These are phyloP conservation scores for Aphelenchoides besseyi DNA, from an alignment of 1,140 invertebrate species.

Conservation along the genomic window DNA sequence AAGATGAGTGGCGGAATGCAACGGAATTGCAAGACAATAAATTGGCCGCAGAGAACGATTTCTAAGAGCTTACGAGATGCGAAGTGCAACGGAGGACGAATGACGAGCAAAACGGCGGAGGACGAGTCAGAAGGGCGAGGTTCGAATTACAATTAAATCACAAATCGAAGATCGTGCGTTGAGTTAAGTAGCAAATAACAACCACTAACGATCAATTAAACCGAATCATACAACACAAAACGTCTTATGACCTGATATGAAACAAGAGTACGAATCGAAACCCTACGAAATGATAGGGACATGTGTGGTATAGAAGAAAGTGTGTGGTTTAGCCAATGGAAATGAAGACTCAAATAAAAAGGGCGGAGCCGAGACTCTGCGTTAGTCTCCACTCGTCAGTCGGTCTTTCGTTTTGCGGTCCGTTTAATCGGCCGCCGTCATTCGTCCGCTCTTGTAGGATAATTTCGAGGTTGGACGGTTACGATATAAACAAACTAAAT, in stretches of 20 bases:
- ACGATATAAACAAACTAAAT: too few species aligned
- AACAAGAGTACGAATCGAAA: too few species aligned
- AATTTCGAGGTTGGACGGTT: too few species aligned
- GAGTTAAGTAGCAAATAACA: neutral
- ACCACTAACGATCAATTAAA: neutral
- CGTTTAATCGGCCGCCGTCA: neutral
- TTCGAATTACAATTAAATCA: constrained; percentile 4
- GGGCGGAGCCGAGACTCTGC: neutral
- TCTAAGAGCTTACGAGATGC: neutral
- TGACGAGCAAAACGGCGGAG: too few species aligned
- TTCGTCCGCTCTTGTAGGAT: neutral
- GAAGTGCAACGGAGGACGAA: too few species aligned
- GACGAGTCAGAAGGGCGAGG: constrained; percentile 1
- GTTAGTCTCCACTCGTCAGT: neutral
- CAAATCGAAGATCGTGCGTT: neutral
- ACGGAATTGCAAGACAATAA: constrained; percentile 1
- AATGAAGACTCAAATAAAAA: neutral
- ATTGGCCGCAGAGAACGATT: neutral
- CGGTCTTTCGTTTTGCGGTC: too few species aligned
- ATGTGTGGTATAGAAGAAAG: too few species aligned
- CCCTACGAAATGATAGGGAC: too few species aligned
- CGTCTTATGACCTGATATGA: too few species aligned
- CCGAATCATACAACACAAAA: neutral
- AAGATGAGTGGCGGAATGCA: neutral
- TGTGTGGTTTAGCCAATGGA: neutral